phyloP scores from a whole-genome alignment of 37 sponge, comb jelly and placozoan species.

The Haliclona indistincta region DNA sequence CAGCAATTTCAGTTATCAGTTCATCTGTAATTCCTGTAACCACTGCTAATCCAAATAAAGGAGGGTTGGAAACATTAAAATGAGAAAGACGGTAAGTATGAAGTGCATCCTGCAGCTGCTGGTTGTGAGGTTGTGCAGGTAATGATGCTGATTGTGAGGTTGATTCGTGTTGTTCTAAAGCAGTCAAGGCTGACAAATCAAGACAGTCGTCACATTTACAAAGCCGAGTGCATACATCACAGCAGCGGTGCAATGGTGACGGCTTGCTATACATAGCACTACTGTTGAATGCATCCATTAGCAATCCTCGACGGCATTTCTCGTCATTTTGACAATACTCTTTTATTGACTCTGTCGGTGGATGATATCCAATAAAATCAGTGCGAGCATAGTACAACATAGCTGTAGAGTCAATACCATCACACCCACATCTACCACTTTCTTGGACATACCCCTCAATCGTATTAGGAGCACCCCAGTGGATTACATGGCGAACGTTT shows the following conservation, averaged over 20 bases:
- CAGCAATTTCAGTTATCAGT: neutral
- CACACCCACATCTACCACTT: slow-evolving; percentile 52
- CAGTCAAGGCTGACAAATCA: neutral
- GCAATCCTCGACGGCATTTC: slow-evolving; percentile 12
- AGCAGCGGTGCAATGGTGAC: slow-evolving; percentile 6
- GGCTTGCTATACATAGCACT: neutral
- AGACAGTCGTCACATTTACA: slow-evolving; percentile 4
- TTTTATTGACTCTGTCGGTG: neutral
- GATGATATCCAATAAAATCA: neutral
- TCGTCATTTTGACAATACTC: slow-evolving; percentile 26
- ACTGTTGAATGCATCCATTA: slow-evolving; percentile 27
- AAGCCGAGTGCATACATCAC: slow-evolving; percentile 34
- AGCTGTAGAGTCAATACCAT: slow-evolving; percentile 25
- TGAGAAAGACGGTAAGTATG: neutral
- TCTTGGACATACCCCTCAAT: slow-evolving; percentile 53
- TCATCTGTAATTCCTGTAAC: neutral
- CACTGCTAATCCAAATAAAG: neutral
- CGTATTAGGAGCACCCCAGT: slow-evolving; percentile 52
- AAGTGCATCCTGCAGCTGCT: neutral
- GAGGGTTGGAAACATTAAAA: neutral
- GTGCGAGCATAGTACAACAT: slow-evolving; percentile 7
- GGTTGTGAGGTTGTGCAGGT: neutral
- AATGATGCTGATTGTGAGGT: neutral
- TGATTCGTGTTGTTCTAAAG: neutral
- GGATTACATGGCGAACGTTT: slow-evolving; percentile 32